phyloP scores from a whole-genome alignment of 2,797 vertebrate species.

The Miichthys miiuy region DNA sequence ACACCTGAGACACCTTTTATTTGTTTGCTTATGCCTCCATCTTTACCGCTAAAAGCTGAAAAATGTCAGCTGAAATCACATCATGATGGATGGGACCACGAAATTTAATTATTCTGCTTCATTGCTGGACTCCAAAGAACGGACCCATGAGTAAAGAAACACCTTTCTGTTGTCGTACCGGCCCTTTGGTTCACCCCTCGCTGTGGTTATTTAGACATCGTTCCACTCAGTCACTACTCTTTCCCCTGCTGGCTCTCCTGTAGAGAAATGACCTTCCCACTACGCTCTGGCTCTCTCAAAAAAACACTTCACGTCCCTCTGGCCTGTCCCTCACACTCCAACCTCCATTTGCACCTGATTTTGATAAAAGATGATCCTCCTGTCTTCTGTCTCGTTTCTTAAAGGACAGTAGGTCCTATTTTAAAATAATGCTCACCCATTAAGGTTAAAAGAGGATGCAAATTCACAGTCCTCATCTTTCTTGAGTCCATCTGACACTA shows the following conservation, averaged over 20 bases:
- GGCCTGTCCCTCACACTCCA: not conserved
- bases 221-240: slow-evolving; percentile 13
- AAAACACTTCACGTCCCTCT: slow-evolving; percentile 14
- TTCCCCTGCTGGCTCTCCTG: slow-evolving; percentile 3
- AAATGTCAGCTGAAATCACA: not conserved
- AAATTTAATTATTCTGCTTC: not conserved
- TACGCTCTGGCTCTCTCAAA: slow-evolving; percentile 20
- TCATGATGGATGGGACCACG: not conserved
- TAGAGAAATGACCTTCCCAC: slow-evolving; percentile 35
- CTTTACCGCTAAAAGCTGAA: not conserved
- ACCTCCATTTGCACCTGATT: slow-evolving; percentile 7
- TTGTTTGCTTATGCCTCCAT: not conserved
- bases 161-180: slow-evolving; percentile 14
- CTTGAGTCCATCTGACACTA: not conserved
- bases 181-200: slow-evolving; percentile 12
- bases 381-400: not conserved
- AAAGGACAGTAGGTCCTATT: not conserved
- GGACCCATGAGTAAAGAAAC: not conserved
- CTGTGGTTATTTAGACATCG: slow-evolving; percentile 25
- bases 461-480: not conserved
- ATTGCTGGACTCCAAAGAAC: not conserved
- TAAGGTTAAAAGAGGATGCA: not conserved
- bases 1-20: not conserved
- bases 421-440: not conserved
- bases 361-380: not conserved